These are phyloP conservation scores for Intellagama lesueurii DNA, from an alignment of 2,797 vertebrate species.

Conservation along the genomic window DNA sequence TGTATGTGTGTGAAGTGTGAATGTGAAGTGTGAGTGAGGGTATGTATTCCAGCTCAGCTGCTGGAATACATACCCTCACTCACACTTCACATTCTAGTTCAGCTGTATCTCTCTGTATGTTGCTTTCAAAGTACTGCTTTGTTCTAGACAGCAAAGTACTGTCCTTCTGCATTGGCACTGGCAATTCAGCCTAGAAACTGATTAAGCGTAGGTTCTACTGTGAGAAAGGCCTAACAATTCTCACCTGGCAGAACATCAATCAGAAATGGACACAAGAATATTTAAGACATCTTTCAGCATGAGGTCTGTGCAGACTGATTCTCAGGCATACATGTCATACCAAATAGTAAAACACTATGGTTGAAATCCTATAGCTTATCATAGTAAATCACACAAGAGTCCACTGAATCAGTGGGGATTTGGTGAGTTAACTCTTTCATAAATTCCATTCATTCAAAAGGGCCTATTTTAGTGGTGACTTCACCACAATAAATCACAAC, in stretches of 20 bases:
- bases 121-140: not conserved
- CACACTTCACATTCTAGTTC: not conserved
- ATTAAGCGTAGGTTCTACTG: not conserved
- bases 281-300: conserved; percentile 13
- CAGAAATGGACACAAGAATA: not conserved
- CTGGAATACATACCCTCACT: not conserved
- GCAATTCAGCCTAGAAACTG: not conserved
- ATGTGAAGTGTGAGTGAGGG: too few species aligned
- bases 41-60: not conserved
- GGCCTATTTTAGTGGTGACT: too few species aligned
- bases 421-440: too few species aligned
- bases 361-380: too few species aligned
- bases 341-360: not conserved
- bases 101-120: not conserved
- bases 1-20: too few species aligned
- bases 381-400: too few species aligned
- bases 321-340: not conserved
- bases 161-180: not conserved
- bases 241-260: not conserved
- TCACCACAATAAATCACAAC: too few species aligned
- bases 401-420: too few species aligned
- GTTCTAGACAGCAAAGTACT: not conserved
- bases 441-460: too few species aligned
- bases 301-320: not conserved
- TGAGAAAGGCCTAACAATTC: not conserved